phyloP scores from a whole-genome alignment of 2,797 vertebrate genomes.

The Pteronotus mesoamericanus region DNA sequence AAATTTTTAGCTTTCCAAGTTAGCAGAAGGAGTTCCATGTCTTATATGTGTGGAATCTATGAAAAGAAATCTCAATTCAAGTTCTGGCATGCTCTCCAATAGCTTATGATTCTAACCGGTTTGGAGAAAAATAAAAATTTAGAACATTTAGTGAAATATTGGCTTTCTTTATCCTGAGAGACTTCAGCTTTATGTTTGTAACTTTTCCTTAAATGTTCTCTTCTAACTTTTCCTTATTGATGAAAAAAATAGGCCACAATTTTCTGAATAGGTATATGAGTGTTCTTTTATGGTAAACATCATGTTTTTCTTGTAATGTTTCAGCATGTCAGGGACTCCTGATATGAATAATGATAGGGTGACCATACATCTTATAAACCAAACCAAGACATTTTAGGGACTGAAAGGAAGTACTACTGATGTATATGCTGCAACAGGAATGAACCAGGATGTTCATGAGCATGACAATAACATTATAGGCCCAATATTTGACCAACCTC shows the following conservation, averaged over 20 bases:
- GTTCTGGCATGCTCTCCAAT: background rate
- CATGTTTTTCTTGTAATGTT: background rate
- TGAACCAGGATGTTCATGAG: background rate
- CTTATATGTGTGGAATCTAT: slow-evolving; percentile 3
- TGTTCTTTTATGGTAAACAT: slow-evolving; percentile 24
- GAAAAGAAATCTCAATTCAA: slow-evolving; percentile 41
- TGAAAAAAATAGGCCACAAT: background rate
- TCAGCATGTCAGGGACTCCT: background rate
- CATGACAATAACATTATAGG: background rate
- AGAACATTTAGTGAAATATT: background rate
- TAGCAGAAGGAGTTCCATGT: slow-evolving; percentile 12
- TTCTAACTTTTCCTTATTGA: background rate
- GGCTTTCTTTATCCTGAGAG: background rate
- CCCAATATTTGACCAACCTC: background rate
- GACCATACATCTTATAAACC: background rate
- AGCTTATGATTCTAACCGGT: background rate
- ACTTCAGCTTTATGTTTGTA: background rate
- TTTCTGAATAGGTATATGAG: background rate
- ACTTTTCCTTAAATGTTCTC: background rate
- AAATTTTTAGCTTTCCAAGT: slow-evolving; percentile 59
- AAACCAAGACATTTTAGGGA: background rate
- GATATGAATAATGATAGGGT: background rate
- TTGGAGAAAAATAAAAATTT: slow-evolving; percentile 8
- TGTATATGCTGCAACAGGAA: background rate
- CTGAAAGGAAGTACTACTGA: background rate